A percentile compares a stretch with the other conserved stretches of the same genome.
Evolutionary conservation across 2,888 invertebrate species (phyloP).

Genomic region (Rhagium mordax): DNA sequence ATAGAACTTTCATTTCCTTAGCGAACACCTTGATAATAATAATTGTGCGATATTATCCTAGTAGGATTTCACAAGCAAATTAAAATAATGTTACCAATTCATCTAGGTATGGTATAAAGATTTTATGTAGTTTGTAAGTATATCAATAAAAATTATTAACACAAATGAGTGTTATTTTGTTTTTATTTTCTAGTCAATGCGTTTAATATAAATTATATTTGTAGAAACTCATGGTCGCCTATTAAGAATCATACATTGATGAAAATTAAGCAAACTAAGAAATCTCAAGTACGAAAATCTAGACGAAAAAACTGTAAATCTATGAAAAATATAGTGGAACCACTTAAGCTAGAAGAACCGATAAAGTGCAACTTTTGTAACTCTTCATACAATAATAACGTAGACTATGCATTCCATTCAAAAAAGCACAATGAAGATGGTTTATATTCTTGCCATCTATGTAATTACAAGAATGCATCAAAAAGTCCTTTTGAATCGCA

Average conservation of each 20-base stretch:
- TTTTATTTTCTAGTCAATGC: not conserved
- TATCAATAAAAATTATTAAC: too few species aligned
- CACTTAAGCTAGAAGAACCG: conserved; percentile 59
- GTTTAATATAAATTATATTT: too few species aligned
- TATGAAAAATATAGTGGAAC: not conserved
- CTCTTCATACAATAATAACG: conserved; percentile 61
- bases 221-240: too few species aligned
- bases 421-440: conserved; percentile 60
- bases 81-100: too few species aligned
- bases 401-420: conserved; percentile 64
- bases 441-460: conserved; percentile 63
- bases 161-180: too few species aligned
- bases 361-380: conserved; percentile 65
- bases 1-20: too few species aligned
- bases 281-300: not conserved
- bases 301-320: not conserved
- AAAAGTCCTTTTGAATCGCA: conserved; percentile 67
- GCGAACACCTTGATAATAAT: too few species aligned
- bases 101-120: too few species aligned
- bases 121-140: too few species aligned
- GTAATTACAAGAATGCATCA: conserved; percentile 61
- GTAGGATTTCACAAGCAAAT: too few species aligned
- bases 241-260: not conserved
- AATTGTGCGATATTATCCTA: too few species aligned
- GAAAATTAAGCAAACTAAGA: not conserved